phyloP scores from a whole-genome alignment of 2,797 vertebrate genomes.

The Melanotaenia maccullochi region DNA sequence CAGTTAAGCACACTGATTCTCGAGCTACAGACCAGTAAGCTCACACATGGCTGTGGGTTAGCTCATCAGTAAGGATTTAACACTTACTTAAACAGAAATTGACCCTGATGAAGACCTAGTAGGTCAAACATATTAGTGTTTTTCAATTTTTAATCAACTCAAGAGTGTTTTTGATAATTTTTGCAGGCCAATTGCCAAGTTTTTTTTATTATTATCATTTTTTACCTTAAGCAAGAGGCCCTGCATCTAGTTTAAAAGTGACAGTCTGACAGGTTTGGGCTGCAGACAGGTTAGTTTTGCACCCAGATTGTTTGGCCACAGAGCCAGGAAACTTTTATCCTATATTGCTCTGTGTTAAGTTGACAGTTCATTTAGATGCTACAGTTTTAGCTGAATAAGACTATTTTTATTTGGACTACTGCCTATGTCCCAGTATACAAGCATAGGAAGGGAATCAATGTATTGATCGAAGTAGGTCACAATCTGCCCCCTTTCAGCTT shows the following conservation, averaged over 20 bases:
- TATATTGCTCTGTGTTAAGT: no score
- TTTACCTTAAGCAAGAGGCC: no score
- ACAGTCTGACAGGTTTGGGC: background rate
- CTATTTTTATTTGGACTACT: background rate
- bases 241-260: no score
- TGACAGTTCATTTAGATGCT: background rate
- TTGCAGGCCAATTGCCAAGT: background rate
- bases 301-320: background rate
- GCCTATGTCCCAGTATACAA: background rate
- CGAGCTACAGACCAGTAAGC: background rate
- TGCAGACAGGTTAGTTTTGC: background rate
- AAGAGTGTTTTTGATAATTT: background rate
- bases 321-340: background rate
- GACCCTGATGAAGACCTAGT: background rate
- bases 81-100: no score
- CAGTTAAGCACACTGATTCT: background rate
- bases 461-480: no score
- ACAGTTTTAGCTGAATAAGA: background rate
- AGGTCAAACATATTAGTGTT: no score
- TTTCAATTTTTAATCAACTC: background rate
- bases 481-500: no score
- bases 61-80: no score
- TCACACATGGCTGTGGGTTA: no score
- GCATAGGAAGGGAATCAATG: background rate
- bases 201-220: no score